Percentiles rank a stretch among this genome's conserved stretches.
These are phyloP conservation scores for Numenius arquata DNA, from an alignment of 2,113 vertebrate species.

Conservation along the genomic window DNA sequence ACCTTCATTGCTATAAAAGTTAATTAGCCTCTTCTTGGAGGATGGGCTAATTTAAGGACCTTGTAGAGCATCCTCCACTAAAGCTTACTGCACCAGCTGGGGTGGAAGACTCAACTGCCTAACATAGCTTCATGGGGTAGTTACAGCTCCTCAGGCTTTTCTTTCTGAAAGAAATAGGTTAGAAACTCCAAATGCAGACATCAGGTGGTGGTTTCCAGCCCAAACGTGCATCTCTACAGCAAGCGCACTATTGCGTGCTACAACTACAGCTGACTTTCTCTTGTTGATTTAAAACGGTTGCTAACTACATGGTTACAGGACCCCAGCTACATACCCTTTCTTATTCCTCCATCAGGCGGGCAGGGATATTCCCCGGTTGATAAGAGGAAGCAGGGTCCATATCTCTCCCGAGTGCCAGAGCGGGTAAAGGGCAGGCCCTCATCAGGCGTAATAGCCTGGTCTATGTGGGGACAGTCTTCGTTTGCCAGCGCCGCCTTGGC, in stretches of 20 bases:
- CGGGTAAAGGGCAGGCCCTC: conserved; percentile 96
- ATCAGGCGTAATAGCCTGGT: conserved; percentile 97
- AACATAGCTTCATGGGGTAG: conserved; percentile 16
- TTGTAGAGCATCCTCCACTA: neutral
- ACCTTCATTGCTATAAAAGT: neutral
- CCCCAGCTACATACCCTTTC: conserved; percentile 97
- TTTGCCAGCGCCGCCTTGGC: conserved; percentile 97
- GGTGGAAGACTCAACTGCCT: conserved; percentile 12
- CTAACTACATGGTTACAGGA: conserved; percentile 57
- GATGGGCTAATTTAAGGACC: neutral
- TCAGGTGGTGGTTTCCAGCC: conserved; percentile 67
- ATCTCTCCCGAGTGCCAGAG: conserved; percentile 90
- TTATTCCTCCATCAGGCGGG: conserved; percentile 95
- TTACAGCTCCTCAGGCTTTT: conserved; percentile 55
- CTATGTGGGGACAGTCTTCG: conserved; percentile 98
- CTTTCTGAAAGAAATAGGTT: conserved; percentile 59
- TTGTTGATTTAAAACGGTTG: neutral
- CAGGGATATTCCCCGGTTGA: conserved; percentile 95
- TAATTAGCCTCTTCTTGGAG: neutral
- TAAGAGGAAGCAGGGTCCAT: conserved; percentile 97
- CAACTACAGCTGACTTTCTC: conserved; percentile 48
- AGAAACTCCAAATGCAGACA: conserved; percentile 70
- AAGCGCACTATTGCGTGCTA: conserved; percentile 57
- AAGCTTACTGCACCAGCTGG: neutral
- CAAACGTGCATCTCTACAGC: conserved; percentile 64